These are phyloP conservation scores for Geopemphigus sp. DNA, from an alignment of 1,140 invertebrate genomes.

Conservation along the genomic window DNA sequence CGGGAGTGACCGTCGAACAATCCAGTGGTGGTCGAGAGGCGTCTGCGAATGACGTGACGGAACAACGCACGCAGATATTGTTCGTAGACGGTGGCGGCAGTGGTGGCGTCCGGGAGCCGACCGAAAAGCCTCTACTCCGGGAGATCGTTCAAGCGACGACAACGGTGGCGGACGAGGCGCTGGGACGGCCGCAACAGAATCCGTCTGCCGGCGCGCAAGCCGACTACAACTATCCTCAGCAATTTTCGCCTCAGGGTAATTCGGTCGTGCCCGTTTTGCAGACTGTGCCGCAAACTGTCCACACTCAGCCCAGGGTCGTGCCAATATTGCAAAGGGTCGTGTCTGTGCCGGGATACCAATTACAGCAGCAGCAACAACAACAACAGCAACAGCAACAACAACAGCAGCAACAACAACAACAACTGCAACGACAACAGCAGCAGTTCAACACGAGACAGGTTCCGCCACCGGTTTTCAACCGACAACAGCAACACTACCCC, in stretches of 20 bases:
- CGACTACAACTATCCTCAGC: neutral
- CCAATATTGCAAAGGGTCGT: neutral
- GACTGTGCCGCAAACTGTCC: neutral
- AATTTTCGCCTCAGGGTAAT: neutral
- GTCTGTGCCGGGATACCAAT: neutral
- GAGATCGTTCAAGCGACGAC: neutral
- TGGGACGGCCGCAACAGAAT: neutral
- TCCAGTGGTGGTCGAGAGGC: too few relatives aligned
- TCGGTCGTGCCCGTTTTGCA: conserved; percentile 6
- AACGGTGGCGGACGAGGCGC: neutral
- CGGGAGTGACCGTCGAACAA: neutral
- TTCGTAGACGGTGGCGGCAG: neutral
- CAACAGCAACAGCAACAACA: neutral
- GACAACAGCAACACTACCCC: neutral
- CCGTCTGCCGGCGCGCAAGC: neutral
- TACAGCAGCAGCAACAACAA: neutral
- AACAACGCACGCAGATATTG: neutral
- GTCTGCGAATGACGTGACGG: neutral
- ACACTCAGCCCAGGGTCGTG: neutral
- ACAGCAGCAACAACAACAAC: neutral
- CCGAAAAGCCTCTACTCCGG: neutral
- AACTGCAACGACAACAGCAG: neutral
- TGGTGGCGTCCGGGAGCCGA: too few relatives aligned
- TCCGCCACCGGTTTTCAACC: neutral
- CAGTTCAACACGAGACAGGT: neutral